Evolutionary conservation across 2,113 vertebrate species (phyloP).

Genomic region (Cygnus buccinator): DNA sequence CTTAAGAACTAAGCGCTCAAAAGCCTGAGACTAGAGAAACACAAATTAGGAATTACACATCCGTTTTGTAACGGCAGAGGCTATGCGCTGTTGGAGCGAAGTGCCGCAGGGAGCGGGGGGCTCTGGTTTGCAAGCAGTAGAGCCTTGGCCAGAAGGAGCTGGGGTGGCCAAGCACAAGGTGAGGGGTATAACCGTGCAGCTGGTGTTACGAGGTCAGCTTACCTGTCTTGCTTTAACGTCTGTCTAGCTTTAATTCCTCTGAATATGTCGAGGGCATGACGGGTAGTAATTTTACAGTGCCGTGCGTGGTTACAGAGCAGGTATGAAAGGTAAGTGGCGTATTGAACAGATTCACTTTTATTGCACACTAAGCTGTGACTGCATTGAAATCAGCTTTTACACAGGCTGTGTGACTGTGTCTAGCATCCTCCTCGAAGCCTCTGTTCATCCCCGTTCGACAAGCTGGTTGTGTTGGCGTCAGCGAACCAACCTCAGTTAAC

Average conservation of each 20-base stretch:
- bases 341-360: not conserved
- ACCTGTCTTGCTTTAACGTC: not conserved
- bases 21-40: not conserved
- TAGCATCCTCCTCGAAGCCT: not conserved
- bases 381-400: not conserved
- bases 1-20: not conserved
- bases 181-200: not conserved
- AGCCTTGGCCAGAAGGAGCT: not conserved
- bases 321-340: not conserved
- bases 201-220: not conserved
- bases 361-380: not conserved
- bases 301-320: not conserved
- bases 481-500: not conserved
- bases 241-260: not conserved
- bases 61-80: not conserved
- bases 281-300: not conserved
- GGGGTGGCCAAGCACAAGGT: not conserved
- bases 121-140: not conserved
- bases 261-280: not conserved
- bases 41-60: not conserved
- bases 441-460: not conserved
- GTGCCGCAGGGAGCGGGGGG: fast-evolving
- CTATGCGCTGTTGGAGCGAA: not conserved
- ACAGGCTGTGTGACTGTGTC: not conserved
- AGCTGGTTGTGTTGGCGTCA: not conserved